Evolutionary conservation across 2,113 vertebrate genomes (phyloP).

Genomic region (Bubo bubo): DNA sequence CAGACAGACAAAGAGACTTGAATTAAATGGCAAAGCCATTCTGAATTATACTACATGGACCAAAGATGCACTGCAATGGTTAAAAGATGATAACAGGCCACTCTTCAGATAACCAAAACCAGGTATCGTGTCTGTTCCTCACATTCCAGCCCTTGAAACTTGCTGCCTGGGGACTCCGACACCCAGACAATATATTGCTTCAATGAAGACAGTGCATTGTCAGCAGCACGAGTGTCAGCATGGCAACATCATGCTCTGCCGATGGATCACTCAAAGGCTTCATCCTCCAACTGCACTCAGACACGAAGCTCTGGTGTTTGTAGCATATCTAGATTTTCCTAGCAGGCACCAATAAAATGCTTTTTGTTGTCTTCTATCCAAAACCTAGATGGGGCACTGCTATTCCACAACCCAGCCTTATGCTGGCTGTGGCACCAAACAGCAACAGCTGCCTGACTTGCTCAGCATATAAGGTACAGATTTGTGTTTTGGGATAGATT

Average conservation of each 20-base stretch:
- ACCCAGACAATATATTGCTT: not conserved
- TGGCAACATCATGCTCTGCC: conserved; percentile 67
- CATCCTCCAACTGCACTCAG: conserved; percentile 78
- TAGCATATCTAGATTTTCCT: not conserved
- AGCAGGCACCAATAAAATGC: not conserved
- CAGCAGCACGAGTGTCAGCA: conserved; percentile 76
- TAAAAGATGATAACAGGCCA: not conserved
- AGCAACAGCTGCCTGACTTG: not conserved
- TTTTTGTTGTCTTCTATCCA: not conserved
- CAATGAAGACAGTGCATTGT: conserved; percentile 59
- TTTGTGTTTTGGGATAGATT: not conserved
- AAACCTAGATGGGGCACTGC: not conserved
- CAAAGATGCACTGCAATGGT: not conserved
- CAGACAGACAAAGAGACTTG: not conserved
- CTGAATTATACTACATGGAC: not conserved
- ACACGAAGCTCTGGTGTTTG: conserved; percentile 2
- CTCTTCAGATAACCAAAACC: not conserved
- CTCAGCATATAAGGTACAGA: not conserved
- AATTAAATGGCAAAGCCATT: not conserved
- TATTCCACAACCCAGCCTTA: not conserved
- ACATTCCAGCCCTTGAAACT: not conserved
- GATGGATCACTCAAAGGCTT: conserved; percentile 81
- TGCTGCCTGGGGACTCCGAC: not conserved
- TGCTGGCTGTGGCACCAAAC: not conserved
- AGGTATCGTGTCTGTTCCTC: not conserved